A percentile compares a stretch with the other conserved stretches of the same genome.
These are phyloP conservation scores for Autographa gamma DNA, from an alignment of 2,888 invertebrate genomes.

Conservation along the genomic window DNA sequence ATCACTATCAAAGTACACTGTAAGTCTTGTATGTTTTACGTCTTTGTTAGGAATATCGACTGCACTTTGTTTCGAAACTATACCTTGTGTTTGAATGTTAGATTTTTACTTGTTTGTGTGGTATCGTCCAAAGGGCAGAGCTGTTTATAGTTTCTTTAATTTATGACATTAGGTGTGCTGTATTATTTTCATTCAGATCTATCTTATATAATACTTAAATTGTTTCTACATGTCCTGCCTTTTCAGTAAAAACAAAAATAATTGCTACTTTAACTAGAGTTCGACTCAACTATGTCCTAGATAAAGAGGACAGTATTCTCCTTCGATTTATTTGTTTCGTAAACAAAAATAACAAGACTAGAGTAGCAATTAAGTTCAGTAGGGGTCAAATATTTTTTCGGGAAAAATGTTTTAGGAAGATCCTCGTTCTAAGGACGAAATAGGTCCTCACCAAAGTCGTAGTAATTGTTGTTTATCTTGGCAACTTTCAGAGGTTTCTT, in stretches of 20 bases:
- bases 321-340: conserved; percentile 11
- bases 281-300: neutral
- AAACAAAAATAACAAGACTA: conserved; percentile 20
- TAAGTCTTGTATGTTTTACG: conserved; percentile 90
- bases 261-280: neutral
- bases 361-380: conserved; percentile 32
- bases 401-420: conserved; percentile 56
- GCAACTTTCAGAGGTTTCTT: conserved; percentile 79
- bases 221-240: neutral
- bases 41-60: neutral
- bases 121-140: too few species aligned
- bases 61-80: neutral
- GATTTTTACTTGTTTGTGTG: too few species aligned
- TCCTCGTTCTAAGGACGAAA: conserved; percentile 63
- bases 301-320: conserved; percentile 1
- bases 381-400: conserved; percentile 41
- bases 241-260: neutral
- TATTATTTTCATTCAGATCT: too few species aligned
- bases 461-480: conserved; percentile 84
- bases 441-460: conserved; percentile 70
- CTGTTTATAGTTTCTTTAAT: too few species aligned
- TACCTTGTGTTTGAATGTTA: neutral
- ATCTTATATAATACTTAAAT: too few species aligned
- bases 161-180: too few species aligned
- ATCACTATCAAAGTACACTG: conserved; percentile 96